Conservation (phyloP, 2,113 vertebrate species). For the Petroica traversi region DNA sequence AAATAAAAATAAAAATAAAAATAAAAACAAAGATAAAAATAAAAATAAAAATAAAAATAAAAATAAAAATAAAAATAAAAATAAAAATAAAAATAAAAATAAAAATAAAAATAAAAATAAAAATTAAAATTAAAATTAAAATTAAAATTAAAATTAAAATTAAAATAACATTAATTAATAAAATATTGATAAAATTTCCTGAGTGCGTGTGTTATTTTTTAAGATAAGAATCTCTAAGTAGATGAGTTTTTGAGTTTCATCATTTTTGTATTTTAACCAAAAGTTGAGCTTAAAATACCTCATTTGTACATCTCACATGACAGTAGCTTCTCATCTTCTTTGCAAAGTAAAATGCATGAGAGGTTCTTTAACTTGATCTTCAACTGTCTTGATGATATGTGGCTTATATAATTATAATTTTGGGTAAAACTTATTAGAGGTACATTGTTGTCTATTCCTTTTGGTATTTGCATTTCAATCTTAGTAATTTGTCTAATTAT, state of each 20-base stretch:
- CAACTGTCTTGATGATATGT: neutral
- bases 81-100: too few relatives aligned
- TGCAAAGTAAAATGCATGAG: neutral
- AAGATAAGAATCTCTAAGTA: neutral
- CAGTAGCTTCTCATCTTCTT: neutral
- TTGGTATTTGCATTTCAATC: too few relatives aligned
- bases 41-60: too few relatives aligned
- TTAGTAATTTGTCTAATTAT: too few relatives aligned
- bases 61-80: too few relatives aligned
- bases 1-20: too few relatives aligned
- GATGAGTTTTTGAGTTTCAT: neutral
- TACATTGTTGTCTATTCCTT: too few relatives aligned
- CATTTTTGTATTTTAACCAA: neutral
- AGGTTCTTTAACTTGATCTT: neutral
- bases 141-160: neutral
- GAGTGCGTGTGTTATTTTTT: neutral
- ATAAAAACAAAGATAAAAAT: too few relatives aligned
- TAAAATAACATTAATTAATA: neutral
- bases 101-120: too few relatives aligned
- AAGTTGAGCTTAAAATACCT: neutral
- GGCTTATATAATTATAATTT: neutral
- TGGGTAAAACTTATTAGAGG: too few relatives aligned
- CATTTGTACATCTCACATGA: neutral
- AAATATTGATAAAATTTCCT: neutral
- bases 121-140: too few relatives aligned